Percentiles rank a stretch among this genome's conserved stretches.
Evolutionary conservation across 2,888 invertebrate species (phyloP).

Genomic region (Mycalesis mineus): DNA sequence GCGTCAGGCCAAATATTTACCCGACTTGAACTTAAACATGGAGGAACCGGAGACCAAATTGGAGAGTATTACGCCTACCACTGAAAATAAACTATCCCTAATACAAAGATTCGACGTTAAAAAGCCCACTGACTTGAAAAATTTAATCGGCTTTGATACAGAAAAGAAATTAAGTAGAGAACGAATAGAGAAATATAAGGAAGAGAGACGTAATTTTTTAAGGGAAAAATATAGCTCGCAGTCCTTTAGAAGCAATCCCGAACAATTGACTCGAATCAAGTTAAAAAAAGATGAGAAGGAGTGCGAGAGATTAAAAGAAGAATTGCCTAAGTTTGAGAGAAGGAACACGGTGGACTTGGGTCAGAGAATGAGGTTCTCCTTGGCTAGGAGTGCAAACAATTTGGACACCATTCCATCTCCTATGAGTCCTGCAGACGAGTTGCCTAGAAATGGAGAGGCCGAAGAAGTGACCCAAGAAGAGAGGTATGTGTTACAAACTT

Average conservation of each 20-base stretch:
- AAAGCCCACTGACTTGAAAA: conserved; percentile 52
- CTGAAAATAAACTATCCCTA: conserved; percentile 80
- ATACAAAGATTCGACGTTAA: conserved; percentile 72
- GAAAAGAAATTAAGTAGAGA: conserved; percentile 84
- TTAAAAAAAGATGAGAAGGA: conserved; percentile 53
- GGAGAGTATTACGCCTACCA: conserved; percentile 76
- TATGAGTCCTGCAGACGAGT: conserved; percentile 20
- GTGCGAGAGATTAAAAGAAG: conserved; percentile 48
- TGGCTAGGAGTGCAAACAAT: conserved; percentile 63
- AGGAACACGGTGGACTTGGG: conserved; percentile 71
- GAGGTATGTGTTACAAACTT: conserved; percentile 24
- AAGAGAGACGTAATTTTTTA: conserved; percentile 89
- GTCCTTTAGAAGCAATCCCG: conserved; percentile 83
- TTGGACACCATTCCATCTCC: conserved; percentile 61
- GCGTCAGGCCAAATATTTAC: conserved; percentile 76
- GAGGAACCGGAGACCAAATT: conserved; percentile 46
- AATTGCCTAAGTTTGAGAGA: conserved; percentile 62
- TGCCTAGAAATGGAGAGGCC: conserved; percentile 19
- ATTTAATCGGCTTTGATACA: conserved; percentile 59
- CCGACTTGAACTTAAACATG: conserved; percentile 64
- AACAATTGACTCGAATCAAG: conserved; percentile 66
- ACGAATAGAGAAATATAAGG: conserved; percentile 93
- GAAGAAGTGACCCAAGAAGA: conserved; percentile 22
- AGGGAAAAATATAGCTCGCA: conserved; percentile 92
- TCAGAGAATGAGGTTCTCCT: conserved; percentile 62